Base-by-base conservation (phyloP, 2,888 invertebrate genomes). In the Sipunculus nudus region DNA sequence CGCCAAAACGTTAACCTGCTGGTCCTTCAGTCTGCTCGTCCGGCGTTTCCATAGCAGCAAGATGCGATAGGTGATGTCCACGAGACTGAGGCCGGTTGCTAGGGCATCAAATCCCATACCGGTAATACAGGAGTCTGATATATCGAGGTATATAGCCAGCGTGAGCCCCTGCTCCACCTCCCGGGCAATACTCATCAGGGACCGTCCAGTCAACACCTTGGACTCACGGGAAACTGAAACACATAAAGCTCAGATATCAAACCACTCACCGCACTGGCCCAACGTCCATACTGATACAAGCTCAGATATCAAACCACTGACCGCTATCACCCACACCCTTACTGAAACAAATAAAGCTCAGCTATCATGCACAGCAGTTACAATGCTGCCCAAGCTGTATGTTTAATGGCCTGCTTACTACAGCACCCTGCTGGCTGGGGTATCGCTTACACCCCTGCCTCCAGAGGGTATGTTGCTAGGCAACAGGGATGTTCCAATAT, bases 101-200 rank as follows among this genome's bases (percentile, higher is more conserved):
- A 82, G 73, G 26, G 81, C 80, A 63, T 83, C 83, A 59, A 82
- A 83, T 19, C 80, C 81, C 50, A 82, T 72, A 25, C 81, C 82
- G 0, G 81, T 82, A 39, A 83, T 80, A 8, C 79, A 75, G 58
- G 76, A 76, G 63, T 83, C 83, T 0, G 80, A 78, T 19, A 83
- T 71, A 52, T 79, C 76, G 19, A 83, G 75, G 59, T 83, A 78
- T 6, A 80, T 79, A 45, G 81, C 82, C 40, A 83, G 63, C 0
- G 79, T 82, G 39, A 83, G 67, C 3, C 81, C 81, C 48, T 82
- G 78, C n/a, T 77, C 77, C 8, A 82, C 74, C 16, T 77, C 61
- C 28, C 67, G 63, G 5, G 83, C 75, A 45, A 83, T 47, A 23
- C 71, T 71, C 75, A 76, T 76, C 60, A 83, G 63, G 64, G 80